phyloP scores from a whole-genome alignment of 2,888 invertebrate genomes.

The Leucania comma region DNA sequence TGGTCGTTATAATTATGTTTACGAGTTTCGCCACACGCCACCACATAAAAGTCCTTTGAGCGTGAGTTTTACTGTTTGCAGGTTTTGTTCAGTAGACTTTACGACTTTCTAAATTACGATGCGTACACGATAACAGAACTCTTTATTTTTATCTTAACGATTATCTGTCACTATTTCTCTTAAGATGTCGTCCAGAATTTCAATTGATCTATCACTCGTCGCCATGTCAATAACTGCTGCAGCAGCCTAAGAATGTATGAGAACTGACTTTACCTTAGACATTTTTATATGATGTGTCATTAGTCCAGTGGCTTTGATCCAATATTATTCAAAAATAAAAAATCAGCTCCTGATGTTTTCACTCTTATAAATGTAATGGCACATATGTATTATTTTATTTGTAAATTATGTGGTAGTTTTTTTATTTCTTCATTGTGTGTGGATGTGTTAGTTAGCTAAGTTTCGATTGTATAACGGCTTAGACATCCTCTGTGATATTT shows the following conservation, averaged over 20 bases:
- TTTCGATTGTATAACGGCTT: too few species aligned
- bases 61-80: constrained; percentile 71
- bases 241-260: constrained; percentile 28
- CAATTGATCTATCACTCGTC: constrained; percentile 16
- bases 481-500: too few species aligned
- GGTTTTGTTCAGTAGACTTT: constrained; percentile 66
- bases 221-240: constrained; percentile 14
- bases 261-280: constrained; percentile 31
- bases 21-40: constrained; percentile 73
- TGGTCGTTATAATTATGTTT: constrained; percentile 78
- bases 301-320: constrained; percentile 31
- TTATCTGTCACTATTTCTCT: constrained; percentile 37
- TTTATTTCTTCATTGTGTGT: too few species aligned
- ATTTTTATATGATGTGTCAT: constrained; percentile 18
- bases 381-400: too few species aligned
- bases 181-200: constrained; percentile 3
- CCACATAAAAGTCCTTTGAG: constrained; percentile 71
- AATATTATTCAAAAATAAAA: constrained; percentile 16
- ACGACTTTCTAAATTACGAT: constrained; percentile 63
- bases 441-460: too few species aligned
- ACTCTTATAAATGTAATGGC: too few species aligned
- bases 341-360: constrained; percentile 5
- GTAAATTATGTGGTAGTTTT: too few species aligned
- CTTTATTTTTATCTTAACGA: constrained; percentile 50
- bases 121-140: constrained; percentile 42